These are phyloP conservation scores for Calonectris borealis DNA, from an alignment of 2,113 vertebrate genomes.

Conservation along the genomic window DNA sequence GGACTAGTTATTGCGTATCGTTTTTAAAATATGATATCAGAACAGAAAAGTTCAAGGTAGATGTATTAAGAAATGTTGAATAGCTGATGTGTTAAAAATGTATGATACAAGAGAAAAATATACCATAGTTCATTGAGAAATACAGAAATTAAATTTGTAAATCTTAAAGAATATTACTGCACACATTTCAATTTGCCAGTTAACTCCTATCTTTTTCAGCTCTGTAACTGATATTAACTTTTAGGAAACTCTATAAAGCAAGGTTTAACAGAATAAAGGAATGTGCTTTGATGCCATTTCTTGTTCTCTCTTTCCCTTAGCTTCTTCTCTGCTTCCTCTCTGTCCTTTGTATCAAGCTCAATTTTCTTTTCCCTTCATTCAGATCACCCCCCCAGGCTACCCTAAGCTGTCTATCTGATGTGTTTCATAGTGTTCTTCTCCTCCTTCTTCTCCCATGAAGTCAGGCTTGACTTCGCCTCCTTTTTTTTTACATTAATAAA, in stretches of 20 bases:
- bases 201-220: neutral
- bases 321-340: neutral
- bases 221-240: neutral
- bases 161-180: neutral
- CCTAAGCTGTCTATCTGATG: neutral
- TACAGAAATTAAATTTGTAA: neutral
- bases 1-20: neutral
- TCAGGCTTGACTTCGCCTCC: neutral
- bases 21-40: neutral
- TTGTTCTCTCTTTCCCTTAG: neutral
- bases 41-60: neutral
- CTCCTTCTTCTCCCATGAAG: neutral
- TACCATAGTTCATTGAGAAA: neutral
- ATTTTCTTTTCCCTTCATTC: neutral
- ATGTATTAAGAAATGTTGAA: neutral
- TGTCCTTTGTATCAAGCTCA: neutral
- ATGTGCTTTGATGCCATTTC: neutral
- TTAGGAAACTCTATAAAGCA: neutral
- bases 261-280: neutral
- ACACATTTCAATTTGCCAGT: fast-evolving
- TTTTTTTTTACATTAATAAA: neutral
- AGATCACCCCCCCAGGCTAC: neutral
- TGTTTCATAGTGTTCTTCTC: neutral
- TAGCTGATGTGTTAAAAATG: neutral
- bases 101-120: neutral